Percentiles rank a stretch among this genome's conserved stretches.
These are phyloP conservation scores for Diplodus puntazzo DNA, from an alignment of 2,797 vertebrate genomes.

Conservation along the genomic window DNA sequence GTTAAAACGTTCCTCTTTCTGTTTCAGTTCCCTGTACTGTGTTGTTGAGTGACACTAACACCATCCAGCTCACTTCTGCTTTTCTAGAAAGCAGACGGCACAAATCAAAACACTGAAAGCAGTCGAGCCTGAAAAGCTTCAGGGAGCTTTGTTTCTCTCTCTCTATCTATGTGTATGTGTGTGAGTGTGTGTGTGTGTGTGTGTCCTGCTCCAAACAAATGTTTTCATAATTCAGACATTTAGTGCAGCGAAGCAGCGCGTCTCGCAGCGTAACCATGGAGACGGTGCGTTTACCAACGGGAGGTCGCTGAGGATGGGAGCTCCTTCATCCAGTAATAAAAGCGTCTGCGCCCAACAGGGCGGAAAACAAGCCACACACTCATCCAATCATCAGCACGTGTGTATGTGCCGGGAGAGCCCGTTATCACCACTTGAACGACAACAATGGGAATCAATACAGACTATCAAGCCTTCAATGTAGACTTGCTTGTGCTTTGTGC, in stretches of 20 bases:
- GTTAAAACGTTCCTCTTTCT: slow-evolving; percentile 30
- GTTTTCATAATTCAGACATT: slow-evolving; percentile 76
- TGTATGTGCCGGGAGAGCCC: slow-evolving; percentile 17
- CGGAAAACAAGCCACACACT: slow-evolving; percentile 62
- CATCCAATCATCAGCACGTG: slow-evolving; percentile 36
- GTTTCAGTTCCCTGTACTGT: slow-evolving; percentile 52
- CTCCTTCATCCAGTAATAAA: slow-evolving; percentile 65
- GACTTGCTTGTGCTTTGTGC: neutral
- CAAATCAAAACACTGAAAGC: slow-evolving; percentile 40
- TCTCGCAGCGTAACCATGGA: slow-evolving; percentile 69
- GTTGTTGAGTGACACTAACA: slow-evolving; percentile 11
- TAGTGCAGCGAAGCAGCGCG: slow-evolving; percentile 64
- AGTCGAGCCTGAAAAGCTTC: slow-evolving; percentile 11
- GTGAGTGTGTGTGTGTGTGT: slow-evolving; percentile 9
- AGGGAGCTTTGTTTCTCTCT: neutral
- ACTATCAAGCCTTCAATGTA: slow-evolving; percentile 5
- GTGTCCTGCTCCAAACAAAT: slow-evolving; percentile 52
- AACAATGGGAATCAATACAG: slow-evolving; percentile 47
- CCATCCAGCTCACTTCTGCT: slow-evolving; percentile 63
- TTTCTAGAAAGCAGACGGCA: slow-evolving; percentile 38
- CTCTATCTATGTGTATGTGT: neutral
- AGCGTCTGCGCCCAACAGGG: slow-evolving; percentile 59
- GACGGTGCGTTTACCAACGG: slow-evolving; percentile 66
- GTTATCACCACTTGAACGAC: slow-evolving; percentile 39
- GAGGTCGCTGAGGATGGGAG: slow-evolving; percentile 47